Percentiles rank a stretch among this genome's conserved stretches.
Conservation (phyloP, 2,888 invertebrate species). For the Smittia aterrima region DNA sequence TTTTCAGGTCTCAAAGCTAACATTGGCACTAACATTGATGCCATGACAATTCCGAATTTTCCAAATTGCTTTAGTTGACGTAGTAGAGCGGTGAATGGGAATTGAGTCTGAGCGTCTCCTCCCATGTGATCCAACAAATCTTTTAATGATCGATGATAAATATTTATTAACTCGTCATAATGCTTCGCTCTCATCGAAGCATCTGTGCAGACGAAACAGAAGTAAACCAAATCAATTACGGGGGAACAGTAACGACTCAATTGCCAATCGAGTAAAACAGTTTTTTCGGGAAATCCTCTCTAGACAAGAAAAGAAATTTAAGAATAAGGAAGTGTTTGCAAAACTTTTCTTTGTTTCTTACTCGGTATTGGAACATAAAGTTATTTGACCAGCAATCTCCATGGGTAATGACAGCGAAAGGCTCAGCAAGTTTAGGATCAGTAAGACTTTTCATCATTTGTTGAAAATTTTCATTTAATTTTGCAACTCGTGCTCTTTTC, state of each 20-base stretch:
- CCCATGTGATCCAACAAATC: constrained; percentile 42
- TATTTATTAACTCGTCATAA: constrained; percentile 41
- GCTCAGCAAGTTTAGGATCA: constrained; percentile 35
- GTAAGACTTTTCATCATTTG: background rate
- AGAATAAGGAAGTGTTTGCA: background rate
- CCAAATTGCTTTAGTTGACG: constrained; percentile 42
- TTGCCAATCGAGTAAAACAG: constrained; percentile 43
- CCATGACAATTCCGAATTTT: constrained; percentile 41
- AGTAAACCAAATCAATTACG: constrained; percentile 43
- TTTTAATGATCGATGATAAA: constrained; percentile 42
- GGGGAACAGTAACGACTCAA: constrained; percentile 42
- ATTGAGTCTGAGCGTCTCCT: constrained; percentile 41
- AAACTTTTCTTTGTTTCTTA: background rate
- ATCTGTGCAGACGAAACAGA: constrained; percentile 43
- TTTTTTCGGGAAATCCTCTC: constrained; percentile 29
- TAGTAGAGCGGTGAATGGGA: constrained; percentile 42
- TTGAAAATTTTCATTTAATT: constrained; percentile 5
- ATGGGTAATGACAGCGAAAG: constrained; percentile 43
- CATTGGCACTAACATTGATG: constrained; percentile 41
- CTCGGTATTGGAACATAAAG: constrained; percentile 41
- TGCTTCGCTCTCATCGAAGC: constrained; percentile 39
- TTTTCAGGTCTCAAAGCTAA: constrained; percentile 18
- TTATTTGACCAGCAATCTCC: constrained; percentile 43
- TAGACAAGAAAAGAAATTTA: background rate
- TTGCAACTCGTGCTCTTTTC: constrained; percentile 28